Base-by-base conservation (phyloP, 2,888 invertebrate species). In the Fissipunctia ypsillon region DNA sequence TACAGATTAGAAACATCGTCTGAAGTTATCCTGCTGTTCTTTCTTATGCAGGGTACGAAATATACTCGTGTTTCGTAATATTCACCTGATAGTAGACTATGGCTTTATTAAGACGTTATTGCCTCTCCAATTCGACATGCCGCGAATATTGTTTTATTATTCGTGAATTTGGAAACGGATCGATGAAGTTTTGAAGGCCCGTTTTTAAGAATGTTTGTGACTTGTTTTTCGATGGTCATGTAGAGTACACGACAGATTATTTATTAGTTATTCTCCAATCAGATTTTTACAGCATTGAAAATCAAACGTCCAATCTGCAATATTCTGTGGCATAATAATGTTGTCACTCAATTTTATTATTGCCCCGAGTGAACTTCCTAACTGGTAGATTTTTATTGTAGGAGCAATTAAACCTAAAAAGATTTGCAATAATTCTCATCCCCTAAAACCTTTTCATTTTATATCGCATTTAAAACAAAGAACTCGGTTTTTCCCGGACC, bases 61-160 rank as follows among this genome's bases (percentile, higher is more conserved):
- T 68, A 71, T 75, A 57, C 81, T 84, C 81, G 63, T 77, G 76
- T 84, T 85, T 80, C 77, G 83, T 80, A 84, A 84, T 79, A 76
- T 76, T 84, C 85, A 84, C 72, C 84, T 85, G 84, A 84, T 84
- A 84, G 78, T 74, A 74, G 81, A 76, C 78, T 74, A 83, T 66
- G 81, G 67, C 78, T 86, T 84, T 84, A 86, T 84, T 84, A 81
- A 69, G 59, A 69, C 78, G 69, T 84, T 84, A 86, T 84, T 84
- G 84, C 71, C 69, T 86, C 81, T 78, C 69, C 66, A 73, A 68
- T 68, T 76, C 73, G 69, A 71, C 68, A 75, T 65, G 67, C 74
- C 75, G 59, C 70, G 71, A 70, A 75, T 78, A 66, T 75, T n/a
- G n/a, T 38, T 70, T 78, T 84, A 86, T 80, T 76, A 70, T 69